phyloP scores from a whole-genome alignment of 2,888 invertebrate species.

The Xestia rhomboidea region DNA sequence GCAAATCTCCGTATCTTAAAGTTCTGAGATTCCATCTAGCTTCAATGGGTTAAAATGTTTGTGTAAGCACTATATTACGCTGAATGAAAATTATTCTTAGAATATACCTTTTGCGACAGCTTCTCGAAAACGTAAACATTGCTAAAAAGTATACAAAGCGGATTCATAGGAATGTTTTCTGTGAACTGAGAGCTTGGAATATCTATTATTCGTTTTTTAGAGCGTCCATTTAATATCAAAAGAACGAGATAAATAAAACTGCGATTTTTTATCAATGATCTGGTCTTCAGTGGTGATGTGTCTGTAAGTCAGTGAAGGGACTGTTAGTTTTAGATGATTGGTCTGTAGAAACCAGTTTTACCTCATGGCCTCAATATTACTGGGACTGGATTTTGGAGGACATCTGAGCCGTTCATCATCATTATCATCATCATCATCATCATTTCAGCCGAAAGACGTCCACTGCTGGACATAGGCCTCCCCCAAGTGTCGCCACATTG shows the following conservation, averaged over 20 bases:
- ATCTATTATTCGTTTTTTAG: neutral
- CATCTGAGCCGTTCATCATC: too few species aligned
- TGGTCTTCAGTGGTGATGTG: neutral
- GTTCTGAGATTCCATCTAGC: neutral
- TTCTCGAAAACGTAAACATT: neutral
- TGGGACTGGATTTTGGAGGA: neutral
- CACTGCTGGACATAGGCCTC: too few species aligned
- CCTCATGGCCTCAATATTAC: neutral
- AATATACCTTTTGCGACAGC: neutral
- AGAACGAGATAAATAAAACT: neutral
- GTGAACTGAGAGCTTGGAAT: neutral
- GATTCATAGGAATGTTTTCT: neutral
- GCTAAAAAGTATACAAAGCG: neutral
- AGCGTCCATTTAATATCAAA: neutral
- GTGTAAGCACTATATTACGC: neutral
- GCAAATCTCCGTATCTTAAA: neutral
- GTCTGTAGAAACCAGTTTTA: neutral
- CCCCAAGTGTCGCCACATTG: too few species aligned
- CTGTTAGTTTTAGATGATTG: neutral
- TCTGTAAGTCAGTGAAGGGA: neutral
- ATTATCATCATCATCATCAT: too few species aligned
- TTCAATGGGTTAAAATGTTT: constrained; percentile 13
- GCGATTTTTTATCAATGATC: neutral
- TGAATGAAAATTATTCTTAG: neutral
- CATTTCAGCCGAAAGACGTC: too few species aligned